These are phyloP conservation scores for Eira barbara DNA, from an alignment of 2,113 vertebrate species.

Conservation along the genomic window DNA sequence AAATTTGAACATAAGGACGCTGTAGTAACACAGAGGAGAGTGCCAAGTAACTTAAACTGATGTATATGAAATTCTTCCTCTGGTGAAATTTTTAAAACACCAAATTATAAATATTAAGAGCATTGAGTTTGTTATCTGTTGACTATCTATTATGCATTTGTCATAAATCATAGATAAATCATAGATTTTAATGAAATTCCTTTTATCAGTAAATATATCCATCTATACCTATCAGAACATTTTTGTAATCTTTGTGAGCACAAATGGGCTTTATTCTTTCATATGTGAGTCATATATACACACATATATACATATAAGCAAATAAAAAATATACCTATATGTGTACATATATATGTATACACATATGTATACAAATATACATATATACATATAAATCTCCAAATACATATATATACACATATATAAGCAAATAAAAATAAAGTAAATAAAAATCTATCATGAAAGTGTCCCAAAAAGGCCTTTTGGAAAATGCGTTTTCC, in stretches of 20 bases:
- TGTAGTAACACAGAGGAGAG: not conserved
- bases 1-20: not conserved
- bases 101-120: not conserved
- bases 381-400: not conserved
- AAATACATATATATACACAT: not conserved
- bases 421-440: not conserved
- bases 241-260: not conserved
- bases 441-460: not conserved
- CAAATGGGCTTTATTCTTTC: not conserved
- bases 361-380: not conserved
- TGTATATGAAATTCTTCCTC: not conserved
- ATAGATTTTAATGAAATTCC: not conserved
- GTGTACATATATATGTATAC: too few species aligned
- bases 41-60: not conserved
- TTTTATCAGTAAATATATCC: not conserved
- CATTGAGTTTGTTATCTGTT: not conserved
- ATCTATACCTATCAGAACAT: not conserved
- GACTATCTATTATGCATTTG: not conserved
- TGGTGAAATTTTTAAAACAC: not conserved
- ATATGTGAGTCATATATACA: not conserved
- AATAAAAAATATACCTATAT: not conserved
- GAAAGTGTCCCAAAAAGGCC: not conserved
- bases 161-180: not conserved
- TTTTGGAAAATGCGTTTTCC: not conserved
- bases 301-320: not conserved